Base-by-base conservation (phyloP, 1,140 invertebrate species). In the Halotydeus destructor region DNA sequence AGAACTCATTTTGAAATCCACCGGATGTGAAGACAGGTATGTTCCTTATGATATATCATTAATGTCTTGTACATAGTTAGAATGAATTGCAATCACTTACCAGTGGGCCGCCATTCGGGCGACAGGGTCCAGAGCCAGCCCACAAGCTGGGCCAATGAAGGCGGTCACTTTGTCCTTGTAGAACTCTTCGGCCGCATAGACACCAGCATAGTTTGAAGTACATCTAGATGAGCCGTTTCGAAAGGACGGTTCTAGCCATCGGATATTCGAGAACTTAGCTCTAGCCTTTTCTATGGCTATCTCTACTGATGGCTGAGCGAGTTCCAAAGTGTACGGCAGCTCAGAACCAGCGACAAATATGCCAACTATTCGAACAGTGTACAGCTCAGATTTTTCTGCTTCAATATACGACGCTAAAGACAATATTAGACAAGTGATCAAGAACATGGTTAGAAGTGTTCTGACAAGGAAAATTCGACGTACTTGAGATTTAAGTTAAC, bases 21-120 rank as follows among this genome's bases (percentile, higher is more conserved):
- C 68, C 72, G 71, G 55, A 73, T 71, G 55, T 80, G 70, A 54
- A 79, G 50, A 83, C 78, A 0, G 81, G 80, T 0, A 73, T 75
- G 54, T 84, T 83, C n/a, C n/a, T n/a, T n/a, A n/a, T n/a, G n/a
- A n/a, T n/a, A n/a, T n/a, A n/a, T n/a, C n/a, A n/a, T n/a, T n/a
- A n/a, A n/a, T n/a, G n/a, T n/a, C n/a, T n/a, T n/a, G n/a, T n/a
- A n/a, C n/a, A n/a, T n/a, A n/a, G n/a, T n/a, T n/a, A n/a, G n/a
- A n/a, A n/a, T n/a, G n/a, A n/a, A n/a, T n/a, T n/a, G n/a, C n/a
- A n/a, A n/a, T n/a, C n/a, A n/a, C n/a, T n/a, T n/a, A n/a, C 82
- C 81, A 88, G 55, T 78, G 84, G 9, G 77, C 75, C 0, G 81
- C 79, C 33, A 85, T 61, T 34, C 78, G 62, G 3, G 78, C 80